A percentile compares a stretch with the other conserved stretches of the same genome.
Evolutionary conservation across 2,797 vertebrate species (phyloP).

Genomic region (Danio jaintianensis): DNA sequence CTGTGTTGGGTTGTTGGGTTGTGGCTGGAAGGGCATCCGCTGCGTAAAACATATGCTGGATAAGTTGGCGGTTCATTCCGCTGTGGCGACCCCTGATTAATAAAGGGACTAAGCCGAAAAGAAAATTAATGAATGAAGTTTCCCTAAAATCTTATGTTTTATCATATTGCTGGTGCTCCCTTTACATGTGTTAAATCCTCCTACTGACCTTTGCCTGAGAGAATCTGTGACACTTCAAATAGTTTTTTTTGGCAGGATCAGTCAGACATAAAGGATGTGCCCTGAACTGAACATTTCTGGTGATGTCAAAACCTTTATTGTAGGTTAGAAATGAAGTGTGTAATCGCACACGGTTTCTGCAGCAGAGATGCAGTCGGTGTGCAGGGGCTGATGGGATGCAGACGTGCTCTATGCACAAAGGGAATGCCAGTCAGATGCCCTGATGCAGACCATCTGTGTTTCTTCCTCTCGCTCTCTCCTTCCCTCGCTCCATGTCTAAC

Average conservation of each 20-base stretch:
- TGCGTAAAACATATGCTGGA: too few species aligned
- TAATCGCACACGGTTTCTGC: slow-evolving; percentile 7
- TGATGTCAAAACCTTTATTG: background rate
- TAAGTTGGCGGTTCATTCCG: too few species aligned
- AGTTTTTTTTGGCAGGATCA: background rate
- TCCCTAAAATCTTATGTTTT: background rate
- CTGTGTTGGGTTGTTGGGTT: too few species aligned
- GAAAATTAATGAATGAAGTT: too few species aligned
- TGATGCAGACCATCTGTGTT: slow-evolving; percentile 14
- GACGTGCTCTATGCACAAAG: slow-evolving; percentile 50
- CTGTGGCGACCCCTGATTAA: too few species aligned
- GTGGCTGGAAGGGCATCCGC: too few species aligned
- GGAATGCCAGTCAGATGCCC: slow-evolving; percentile 45
- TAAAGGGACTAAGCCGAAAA: too few species aligned
- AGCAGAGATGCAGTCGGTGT: slow-evolving; percentile 41
- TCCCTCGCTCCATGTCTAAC: slow-evolving; percentile 26
- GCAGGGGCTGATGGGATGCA: slow-evolving; percentile 35
- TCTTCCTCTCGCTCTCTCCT: slow-evolving; percentile 56
- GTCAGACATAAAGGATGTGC: slow-evolving; percentile 12
- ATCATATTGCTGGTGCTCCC: background rate
- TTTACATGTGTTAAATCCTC: background rate
- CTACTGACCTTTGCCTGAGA: slow-evolving; percentile 23
- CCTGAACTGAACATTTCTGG: slow-evolving; percentile 4
- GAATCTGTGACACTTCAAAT: slow-evolving; percentile 1
- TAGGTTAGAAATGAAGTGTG: slow-evolving; percentile 13